Evolutionary conservation across 2,888 invertebrate genomes (phyloP).

Genomic region (Dysmachus trigonus): DNA sequence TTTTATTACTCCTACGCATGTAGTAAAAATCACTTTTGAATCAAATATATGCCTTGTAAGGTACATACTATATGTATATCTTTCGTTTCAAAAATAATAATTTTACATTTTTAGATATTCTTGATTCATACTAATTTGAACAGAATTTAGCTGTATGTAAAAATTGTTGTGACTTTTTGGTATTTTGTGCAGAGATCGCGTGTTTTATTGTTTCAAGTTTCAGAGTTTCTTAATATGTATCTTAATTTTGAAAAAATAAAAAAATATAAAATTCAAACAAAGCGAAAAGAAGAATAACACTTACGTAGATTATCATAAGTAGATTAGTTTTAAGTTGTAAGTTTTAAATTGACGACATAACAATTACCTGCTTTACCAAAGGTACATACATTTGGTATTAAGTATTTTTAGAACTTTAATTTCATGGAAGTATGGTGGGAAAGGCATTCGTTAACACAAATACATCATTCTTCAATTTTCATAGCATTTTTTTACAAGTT

Average conservation of each 20-base stretch:
- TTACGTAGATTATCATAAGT: not conserved
- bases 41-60: not conserved
- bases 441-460: not conserved
- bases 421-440: not conserved
- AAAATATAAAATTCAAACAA: not conserved
- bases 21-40: slow-evolving; percentile 14
- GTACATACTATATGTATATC: not conserved
- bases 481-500: not conserved
- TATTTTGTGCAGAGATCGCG: not conserved
- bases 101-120: not conserved
- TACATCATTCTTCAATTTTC: not conserved
- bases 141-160: not conserved
- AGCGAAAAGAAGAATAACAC: not conserved
- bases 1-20: not conserved
- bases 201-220: not conserved
- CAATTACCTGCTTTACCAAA: not conserved
- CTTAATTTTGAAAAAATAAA: not conserved
- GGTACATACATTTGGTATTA: not conserved
- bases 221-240: not conserved
- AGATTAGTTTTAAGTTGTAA: not conserved
- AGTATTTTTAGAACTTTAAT: not conserved
- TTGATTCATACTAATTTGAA: not conserved
- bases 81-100: not conserved
- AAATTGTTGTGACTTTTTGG: not conserved
- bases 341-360: not conserved